A percentile compares a stretch with the other conserved stretches of the same genome.
Conservation (phyloP, 2,888 invertebrate genomes). For the Anthrax anthrax region DNA sequence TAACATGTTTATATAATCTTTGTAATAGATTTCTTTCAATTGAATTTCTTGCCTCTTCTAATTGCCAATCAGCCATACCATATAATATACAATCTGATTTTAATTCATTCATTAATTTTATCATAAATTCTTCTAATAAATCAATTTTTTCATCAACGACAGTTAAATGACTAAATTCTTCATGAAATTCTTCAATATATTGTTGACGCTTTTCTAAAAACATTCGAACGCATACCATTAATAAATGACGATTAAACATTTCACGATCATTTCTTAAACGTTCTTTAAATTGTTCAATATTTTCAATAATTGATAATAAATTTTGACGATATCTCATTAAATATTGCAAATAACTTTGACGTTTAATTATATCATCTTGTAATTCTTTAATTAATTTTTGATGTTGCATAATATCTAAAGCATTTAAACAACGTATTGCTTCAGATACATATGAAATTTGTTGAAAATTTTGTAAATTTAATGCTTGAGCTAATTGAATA, state of each 20-base stretch:
- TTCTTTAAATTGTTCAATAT: slow-evolving; percentile 46
- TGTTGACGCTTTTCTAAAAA: slow-evolving; percentile 67
- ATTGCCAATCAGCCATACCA: slow-evolving; percentile 45
- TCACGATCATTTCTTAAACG: slow-evolving; percentile 54
- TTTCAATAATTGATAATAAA: slow-evolving; percentile 57
- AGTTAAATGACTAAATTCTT: slow-evolving; percentile 63
- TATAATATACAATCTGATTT: slow-evolving; percentile 58
- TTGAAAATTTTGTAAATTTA: slow-evolving; percentile 61
- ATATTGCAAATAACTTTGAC: slow-evolving; percentile 72
- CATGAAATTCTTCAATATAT: slow-evolving; percentile 57
- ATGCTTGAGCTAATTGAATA: slow-evolving; percentile 67
- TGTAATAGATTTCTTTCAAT: slow-evolving; percentile 87
- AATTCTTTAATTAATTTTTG: slow-evolving; percentile 58
- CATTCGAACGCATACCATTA: slow-evolving; percentile 60
- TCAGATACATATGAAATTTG: slow-evolving; percentile 69
- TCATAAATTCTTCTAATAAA: slow-evolving; percentile 69
- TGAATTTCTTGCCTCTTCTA: slow-evolving; percentile 63
- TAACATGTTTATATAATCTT: slow-evolving; percentile 77
- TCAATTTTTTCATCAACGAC: slow-evolving; percentile 86
- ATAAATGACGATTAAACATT: slow-evolving; percentile 57
- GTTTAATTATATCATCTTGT: slow-evolving; percentile 57
- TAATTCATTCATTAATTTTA: slow-evolving; percentile 51
- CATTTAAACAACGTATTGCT: slow-evolving; percentile 61
- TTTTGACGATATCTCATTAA: slow-evolving; percentile 67
- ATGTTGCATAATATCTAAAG: slow-evolving; percentile 56